These are phyloP conservation scores for Cylindroiulus punctatus DNA, from an alignment of 2,888 invertebrate species.

Conservation along the genomic window DNA sequence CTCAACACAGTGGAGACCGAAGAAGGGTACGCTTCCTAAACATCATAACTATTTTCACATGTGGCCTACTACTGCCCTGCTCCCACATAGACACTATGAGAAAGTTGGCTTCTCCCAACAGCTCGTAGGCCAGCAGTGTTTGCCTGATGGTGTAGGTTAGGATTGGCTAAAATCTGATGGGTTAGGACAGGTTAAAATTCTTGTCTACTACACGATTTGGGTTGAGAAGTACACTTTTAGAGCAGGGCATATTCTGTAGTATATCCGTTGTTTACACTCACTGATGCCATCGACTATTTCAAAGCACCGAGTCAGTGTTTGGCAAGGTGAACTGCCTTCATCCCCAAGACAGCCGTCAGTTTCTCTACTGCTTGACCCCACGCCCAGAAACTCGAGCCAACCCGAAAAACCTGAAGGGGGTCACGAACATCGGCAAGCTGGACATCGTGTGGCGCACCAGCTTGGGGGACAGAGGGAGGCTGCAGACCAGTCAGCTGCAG, in stretches of 20 bases:
- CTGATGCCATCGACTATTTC: background rate
- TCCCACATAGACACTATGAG: no score
- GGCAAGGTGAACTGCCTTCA: conserved; percentile 73
- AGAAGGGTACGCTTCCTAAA: conserved; percentile 50
- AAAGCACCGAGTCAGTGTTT: conserved; percentile 63
- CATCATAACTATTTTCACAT: background rate
- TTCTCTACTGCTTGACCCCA: conserved; percentile 90
- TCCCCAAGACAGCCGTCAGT: conserved; percentile 91
- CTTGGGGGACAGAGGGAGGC: conserved; percentile 93
- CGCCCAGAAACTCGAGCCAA: conserved; percentile 79
- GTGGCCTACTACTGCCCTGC: no score
- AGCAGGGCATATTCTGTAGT: no score
- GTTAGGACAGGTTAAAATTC: no score
- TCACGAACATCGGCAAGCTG: conserved; percentile 92
- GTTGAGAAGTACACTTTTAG: no score
- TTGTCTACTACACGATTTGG: no score
- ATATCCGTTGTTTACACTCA: background rate
- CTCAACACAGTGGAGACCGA: conserved; percentile 62
- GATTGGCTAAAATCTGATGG: no score
- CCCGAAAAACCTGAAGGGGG: conserved; percentile 80
- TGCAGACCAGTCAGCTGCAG: conserved; percentile 95
- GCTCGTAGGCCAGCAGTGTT: no score
- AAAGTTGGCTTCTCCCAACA: no score
- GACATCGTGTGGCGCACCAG: conserved; percentile 99
- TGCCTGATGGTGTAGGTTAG: no score